These are phyloP conservation scores for Porites lutea DNA, from an alignment of 64 coral and sea anemone species.

Conservation along the genomic window DNA sequence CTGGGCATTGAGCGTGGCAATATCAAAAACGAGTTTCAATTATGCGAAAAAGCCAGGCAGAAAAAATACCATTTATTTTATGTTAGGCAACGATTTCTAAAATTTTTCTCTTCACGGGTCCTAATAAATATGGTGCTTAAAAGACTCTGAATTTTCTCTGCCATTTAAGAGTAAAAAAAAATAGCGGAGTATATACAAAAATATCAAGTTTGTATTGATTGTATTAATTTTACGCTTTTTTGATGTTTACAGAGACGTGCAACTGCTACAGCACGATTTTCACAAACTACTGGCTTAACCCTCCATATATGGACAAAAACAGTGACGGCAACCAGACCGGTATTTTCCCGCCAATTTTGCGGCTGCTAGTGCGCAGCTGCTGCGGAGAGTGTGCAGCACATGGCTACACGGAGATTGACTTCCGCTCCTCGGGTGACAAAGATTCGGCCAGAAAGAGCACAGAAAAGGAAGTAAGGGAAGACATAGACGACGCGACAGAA, in stretches of 20 bases:
- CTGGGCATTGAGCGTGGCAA: too few relatives aligned
- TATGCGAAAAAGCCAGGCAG: too few relatives aligned
- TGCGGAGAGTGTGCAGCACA: slow-evolving; percentile 75
- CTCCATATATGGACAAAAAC: slow-evolving; percentile 68
- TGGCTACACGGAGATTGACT: slow-evolving; percentile 62
- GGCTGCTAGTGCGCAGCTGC: slow-evolving; percentile 53
- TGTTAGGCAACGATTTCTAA: too few relatives aligned
- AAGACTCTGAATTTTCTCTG: too few relatives aligned
- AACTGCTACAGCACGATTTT: slow-evolving; percentile 78
- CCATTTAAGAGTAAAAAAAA: too few relatives aligned
- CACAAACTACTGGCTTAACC: slow-evolving; percentile 90
- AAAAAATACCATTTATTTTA: too few relatives aligned
- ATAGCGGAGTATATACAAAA: too few relatives aligned
- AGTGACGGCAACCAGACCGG: slow-evolving; percentile 41
- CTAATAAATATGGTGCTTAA: too few relatives aligned
- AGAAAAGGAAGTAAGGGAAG: slow-evolving; percentile 66
- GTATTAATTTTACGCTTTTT: neutral
- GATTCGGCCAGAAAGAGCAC: slow-evolving; percentile 42
- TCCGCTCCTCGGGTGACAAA: slow-evolving; percentile 18
- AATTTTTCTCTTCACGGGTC: too few relatives aligned
- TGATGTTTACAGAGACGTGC: slow-evolving; percentile 84
- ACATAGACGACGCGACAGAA: slow-evolving; percentile 62
- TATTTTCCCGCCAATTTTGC: slow-evolving; percentile 83
- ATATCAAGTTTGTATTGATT: too few relatives aligned
- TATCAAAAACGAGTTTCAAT: too few relatives aligned